Evolutionary conservation across 2,888 invertebrate species (phyloP).

Genomic region (Xestia ashworthii): DNA sequence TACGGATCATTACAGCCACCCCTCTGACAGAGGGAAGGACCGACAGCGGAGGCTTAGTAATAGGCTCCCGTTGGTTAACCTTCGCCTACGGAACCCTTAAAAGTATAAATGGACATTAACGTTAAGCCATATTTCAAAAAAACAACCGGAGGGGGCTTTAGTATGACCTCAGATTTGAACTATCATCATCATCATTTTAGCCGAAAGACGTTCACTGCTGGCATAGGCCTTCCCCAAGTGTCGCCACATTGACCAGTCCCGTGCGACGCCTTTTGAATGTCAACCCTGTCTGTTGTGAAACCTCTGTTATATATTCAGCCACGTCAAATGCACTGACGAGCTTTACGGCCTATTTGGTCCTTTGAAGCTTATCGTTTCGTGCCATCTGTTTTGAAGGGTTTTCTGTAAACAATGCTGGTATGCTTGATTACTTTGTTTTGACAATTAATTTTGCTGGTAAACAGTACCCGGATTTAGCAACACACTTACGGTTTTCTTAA

Average conservation of each 20-base stretch:
- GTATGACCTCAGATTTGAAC: background rate
- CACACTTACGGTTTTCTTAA: background rate
- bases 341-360: background rate
- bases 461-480: background rate
- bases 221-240: too few relatives aligned
- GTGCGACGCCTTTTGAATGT: background rate
- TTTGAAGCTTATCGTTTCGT: background rate
- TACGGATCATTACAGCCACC: too few relatives aligned
- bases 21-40: too few relatives aligned
- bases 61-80: too few relatives aligned
- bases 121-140: background rate
- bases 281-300: background rate
- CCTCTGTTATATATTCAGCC: background rate
- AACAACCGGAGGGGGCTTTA: background rate
- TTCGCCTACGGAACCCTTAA: too few relatives aligned
- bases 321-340: conserved; percentile 9
- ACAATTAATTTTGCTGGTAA: background rate
- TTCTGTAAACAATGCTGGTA: background rate
- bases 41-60: too few relatives aligned
- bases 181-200: background rate
- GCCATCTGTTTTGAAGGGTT: conserved; percentile 6
- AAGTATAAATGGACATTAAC: background rate
- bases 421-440: background rate
- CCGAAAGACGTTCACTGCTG: too few relatives aligned
- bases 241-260: too few relatives aligned